Evolutionary conservation across 1,140 invertebrate species (phyloP), one percentile per base, ranked within the genome.

Genomic region (Zaprionus africanus): DNA sequence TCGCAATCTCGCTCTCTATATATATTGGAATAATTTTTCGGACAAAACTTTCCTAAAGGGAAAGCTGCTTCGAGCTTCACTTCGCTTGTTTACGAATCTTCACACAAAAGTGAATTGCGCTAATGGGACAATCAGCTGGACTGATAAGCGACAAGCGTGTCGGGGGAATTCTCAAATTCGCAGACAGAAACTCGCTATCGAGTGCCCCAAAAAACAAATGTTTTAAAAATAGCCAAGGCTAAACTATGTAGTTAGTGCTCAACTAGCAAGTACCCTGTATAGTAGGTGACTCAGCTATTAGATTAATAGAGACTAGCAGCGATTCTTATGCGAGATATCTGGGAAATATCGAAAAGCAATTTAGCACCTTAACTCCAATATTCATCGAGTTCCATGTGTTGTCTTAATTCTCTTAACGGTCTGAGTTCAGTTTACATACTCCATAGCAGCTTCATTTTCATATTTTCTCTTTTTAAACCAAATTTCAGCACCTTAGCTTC

Each of bases 1-100:
- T 46, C 57, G 19, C 28, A 49, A 60, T 26, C 36, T 26, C 36
- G 43, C 67, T 66, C 15, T 34, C 9, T 31, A 3, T 53, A 53
- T 57, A 77, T 51, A 60, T 63, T 38, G 43, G 43, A 22, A 38
- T 62, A 49, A 60, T 76, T 65, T 74, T 61, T 58, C 49, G 12
- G 51, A n/a, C 54, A 12, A 78, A 87, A 72, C 72, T 87, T 87
- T 83, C 83, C 83, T 69, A 56, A 56, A 64, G 49, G 51, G 15
- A 38, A 70, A 54, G 61, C n/a, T 15, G 38, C 17, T 22, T 19
- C 4, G 12, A 7, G 6, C 7, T 31, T 31, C 1, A 28, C 26
- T 28, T 31, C 13, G 17, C 49, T 76, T 79, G 64, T 84, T 83
- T 73, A 76, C 60, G 72, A 69, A 75, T 69, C 41, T 62, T 51